These are phyloP conservation scores for Siniperca knerii DNA, from an alignment of 2,113 vertebrate genomes.

Conservation along the genomic window DNA sequence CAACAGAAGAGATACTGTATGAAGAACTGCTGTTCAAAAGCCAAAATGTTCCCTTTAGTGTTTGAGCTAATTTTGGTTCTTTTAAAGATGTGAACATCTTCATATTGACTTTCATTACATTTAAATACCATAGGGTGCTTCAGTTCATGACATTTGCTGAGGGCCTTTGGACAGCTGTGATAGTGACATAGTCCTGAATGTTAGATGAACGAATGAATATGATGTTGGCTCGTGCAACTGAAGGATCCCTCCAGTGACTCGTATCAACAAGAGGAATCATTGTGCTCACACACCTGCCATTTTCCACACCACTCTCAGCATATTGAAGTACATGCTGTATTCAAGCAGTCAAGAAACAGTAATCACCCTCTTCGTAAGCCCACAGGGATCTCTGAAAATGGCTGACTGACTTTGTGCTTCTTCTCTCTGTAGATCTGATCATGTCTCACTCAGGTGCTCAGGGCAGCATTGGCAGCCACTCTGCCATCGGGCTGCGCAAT, in stretches of 20 bases:
- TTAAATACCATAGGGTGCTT: background rate
- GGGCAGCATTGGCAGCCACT: constrained; percentile 87
- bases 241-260: background rate
- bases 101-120: background rate
- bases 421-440: constrained; percentile 64
- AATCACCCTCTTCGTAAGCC: background rate
- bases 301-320: background rate
- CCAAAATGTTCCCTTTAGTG: background rate
- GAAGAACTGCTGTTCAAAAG: background rate
- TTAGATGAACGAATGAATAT: background rate
- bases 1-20: background rate
- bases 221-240: background rate
- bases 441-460: constrained; percentile 89
- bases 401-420: constrained; percentile 18
- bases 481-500: constrained; percentile 76
- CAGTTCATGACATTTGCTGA: background rate
- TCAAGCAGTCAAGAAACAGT: background rate
- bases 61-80: background rate
- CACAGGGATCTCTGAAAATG: background rate
- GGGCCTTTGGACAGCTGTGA: background rate
- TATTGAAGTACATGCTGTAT: background rate
- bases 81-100: background rate
- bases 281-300: background rate
- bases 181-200: background rate
- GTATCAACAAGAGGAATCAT: background rate